Evolutionary conservation across 2,888 invertebrate species (phyloP).

Genomic region (Unio delphinus): DNA sequence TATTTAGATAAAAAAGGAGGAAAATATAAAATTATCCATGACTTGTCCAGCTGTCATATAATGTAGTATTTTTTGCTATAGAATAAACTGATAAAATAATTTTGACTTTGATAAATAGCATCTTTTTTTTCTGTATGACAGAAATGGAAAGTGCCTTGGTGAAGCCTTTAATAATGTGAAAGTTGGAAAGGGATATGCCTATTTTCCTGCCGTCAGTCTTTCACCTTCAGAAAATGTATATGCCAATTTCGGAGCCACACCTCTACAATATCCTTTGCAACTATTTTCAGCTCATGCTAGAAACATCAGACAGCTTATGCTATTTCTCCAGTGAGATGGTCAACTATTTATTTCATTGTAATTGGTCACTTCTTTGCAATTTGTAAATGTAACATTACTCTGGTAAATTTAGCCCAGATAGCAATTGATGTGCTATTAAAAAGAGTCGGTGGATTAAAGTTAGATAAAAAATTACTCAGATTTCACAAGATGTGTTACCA

Average conservation of each 20-base stretch:
- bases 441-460: no score
- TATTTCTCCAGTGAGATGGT: no score
- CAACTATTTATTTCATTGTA: no score
- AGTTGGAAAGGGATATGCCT: slow-evolving; percentile 82
- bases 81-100: background rate
- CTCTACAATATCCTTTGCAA: slow-evolving; percentile 68
- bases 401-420: no score
- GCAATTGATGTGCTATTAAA: no score
- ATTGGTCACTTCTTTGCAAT: no score
- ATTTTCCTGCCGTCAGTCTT: slow-evolving; percentile 86
- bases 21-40: background rate
- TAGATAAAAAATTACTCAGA: no score
- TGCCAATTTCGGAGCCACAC: slow-evolving; percentile 84
- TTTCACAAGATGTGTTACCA: no score
- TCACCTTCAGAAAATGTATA: slow-evolving; percentile 83
- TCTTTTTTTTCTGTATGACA: slow-evolving; percentile 58
- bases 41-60: background rate
- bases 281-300: no score
- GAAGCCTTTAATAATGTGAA: slow-evolving; percentile 81
- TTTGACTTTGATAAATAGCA: background rate
- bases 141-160: slow-evolving; percentile 85
- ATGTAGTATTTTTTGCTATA: background rate
- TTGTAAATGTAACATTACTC: no score
- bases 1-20: background rate
- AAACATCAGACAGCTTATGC: no score